Conservation (phyloP, 2,113 vertebrate species). For the Nanorana parkeri region DNA sequence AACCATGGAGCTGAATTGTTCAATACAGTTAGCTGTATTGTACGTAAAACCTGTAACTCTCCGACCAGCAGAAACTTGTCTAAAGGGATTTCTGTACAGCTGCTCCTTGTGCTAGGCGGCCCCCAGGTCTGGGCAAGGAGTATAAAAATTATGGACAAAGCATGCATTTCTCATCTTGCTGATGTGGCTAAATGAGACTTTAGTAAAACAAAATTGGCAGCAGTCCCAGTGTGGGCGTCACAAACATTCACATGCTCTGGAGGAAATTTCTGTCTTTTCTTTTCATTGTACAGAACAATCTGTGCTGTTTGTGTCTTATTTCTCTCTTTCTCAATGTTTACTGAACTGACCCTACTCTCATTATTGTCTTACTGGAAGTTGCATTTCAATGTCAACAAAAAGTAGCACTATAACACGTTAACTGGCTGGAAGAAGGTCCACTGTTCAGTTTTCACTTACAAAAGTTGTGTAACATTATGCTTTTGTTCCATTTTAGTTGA, state of each 20-base stretch:
- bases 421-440: no score
- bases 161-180: constrained; percentile 70
- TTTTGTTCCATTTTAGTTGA: no score
- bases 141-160: constrained; percentile 67
- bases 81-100: constrained; percentile 61
- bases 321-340: background rate
- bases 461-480: no score
- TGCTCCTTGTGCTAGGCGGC: constrained; percentile 65
- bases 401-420: no score
- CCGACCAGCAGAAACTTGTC: constrained; percentile 14
- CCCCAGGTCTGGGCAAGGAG: constrained; percentile 61
- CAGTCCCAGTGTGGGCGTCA: constrained; percentile 56
- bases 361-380: background rate
- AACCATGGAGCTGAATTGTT: background rate
- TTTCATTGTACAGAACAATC: constrained; percentile 25
- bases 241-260: constrained; percentile 58
- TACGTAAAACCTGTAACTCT: background rate
- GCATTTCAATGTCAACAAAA: background rate
- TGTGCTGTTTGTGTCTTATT: constrained; percentile 57
- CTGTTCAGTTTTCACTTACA: no score
- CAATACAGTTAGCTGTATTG: background rate
- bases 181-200: constrained; percentile 67
- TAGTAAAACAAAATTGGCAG: constrained; percentile 62
- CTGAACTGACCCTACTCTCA: background rate
- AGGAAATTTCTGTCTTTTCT: constrained; percentile 61